Percentiles rank a stretch among this genome's conserved stretches.
phyloP scores from a whole-genome alignment of 30 jellyfish, hydroid and myxozoan genomes.

The Aurelia sp. region DNA sequence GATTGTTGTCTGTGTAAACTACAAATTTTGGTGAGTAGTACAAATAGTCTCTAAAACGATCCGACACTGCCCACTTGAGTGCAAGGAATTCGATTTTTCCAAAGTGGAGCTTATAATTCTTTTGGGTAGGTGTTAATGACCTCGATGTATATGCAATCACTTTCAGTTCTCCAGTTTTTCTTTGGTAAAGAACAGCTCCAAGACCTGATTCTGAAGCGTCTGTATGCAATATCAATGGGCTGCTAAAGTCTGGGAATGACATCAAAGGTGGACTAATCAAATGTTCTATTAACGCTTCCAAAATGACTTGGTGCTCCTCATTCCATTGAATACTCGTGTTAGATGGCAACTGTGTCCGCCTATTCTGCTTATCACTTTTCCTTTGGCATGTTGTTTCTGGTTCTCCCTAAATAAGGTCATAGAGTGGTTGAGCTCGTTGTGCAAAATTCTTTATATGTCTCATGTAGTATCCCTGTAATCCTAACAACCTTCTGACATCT shows the following conservation, averaged over 20 bases:
- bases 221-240: conserved; percentile 37
- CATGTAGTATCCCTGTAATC: conserved; percentile 38
- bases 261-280: conserved; percentile 39
- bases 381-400: not conserved
- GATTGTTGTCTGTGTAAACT: too few species aligned
- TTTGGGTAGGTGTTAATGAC: too few species aligned
- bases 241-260: conserved; percentile 47
- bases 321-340: conserved; percentile 5
- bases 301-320: too few species aligned
- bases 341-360: conserved; percentile 10
- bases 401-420: not conserved
- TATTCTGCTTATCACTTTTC: not conserved
- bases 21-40: too few species aligned
- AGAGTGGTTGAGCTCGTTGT: conserved; percentile 12
- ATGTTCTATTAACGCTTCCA: not conserved
- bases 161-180: conserved; percentile 3
- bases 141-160: too few species aligned
- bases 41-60: too few species aligned
- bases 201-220: conserved; percentile 60
- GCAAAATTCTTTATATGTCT: conserved; percentile 28
- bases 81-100: too few species aligned
- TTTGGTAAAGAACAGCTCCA: conserved; percentile 62
- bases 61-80: too few species aligned
- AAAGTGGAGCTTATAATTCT: too few species aligned
- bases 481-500: conserved; percentile 35